phyloP scores from a whole-genome alignment of 2,797 vertebrate species.

The Tragelaphus oryx region DNA sequence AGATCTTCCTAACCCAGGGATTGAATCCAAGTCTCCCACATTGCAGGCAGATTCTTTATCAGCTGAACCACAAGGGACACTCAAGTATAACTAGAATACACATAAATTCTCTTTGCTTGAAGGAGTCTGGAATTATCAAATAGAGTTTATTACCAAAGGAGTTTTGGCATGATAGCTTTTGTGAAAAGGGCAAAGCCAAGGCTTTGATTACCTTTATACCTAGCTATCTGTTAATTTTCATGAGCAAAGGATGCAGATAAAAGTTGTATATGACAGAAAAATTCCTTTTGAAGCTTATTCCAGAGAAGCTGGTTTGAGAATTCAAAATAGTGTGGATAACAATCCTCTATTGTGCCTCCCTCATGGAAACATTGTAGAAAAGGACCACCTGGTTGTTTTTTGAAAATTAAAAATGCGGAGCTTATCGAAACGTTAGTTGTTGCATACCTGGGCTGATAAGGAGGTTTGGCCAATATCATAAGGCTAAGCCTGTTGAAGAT shows the following conservation, averaged over 20 bases:
- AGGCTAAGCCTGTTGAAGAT: neutral
- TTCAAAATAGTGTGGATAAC: neutral
- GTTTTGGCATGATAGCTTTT: neutral
- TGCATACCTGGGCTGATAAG: neutral
- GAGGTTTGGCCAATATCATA: neutral
- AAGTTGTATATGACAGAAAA: neutral
- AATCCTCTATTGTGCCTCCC: neutral
- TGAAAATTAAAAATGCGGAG: conserved; percentile 15
- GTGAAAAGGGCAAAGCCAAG: neutral
- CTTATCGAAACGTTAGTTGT: neutral
- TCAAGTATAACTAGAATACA: neutral
- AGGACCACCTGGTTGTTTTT: neutral
- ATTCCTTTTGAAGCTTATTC: neutral
- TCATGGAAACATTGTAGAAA: conserved; percentile 7
- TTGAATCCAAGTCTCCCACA: neutral
- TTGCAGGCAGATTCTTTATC: neutral
- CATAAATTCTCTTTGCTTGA: neutral
- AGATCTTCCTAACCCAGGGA: neutral
- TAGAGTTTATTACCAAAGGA: neutral
- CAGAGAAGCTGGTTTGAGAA: conserved; percentile 19
- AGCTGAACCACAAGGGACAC: neutral
- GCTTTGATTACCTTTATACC: neutral
- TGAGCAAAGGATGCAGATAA: neutral
- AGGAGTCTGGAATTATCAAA: neutral
- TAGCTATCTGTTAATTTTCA: neutral